Evolutionary conservation across 2,888 invertebrate genomes (phyloP), one percentile per base, ranked within the genome.

Genomic region (Ochropleura plecta): DNA sequence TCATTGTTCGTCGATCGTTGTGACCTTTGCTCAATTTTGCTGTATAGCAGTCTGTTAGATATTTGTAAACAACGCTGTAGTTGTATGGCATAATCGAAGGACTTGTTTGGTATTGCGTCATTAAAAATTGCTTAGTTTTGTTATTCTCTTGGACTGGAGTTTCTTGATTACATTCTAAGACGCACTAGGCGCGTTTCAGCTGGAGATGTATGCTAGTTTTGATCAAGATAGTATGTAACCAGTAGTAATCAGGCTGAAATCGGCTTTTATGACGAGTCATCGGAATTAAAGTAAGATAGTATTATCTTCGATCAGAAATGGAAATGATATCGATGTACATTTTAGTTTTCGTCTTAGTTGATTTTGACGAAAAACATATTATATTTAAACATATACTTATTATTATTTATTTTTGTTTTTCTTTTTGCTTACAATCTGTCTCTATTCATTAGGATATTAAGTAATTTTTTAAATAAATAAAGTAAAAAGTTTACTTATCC

Each of bases 11-110:
- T 83, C 82, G 74, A 79, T 64, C 71, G 75, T 73, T 64, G 69
- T 89, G 90, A 92, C 90, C 92, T 92, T 92, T 91, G 90, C 79
- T 81, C 86, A 72, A 75, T 44, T n/a, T 73, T 51, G 55, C 62
- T 76, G 65, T 68, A 51, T 53, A 44, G 16, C 48, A 69, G 49
- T 63, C 44, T 62, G 74, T 72, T 55, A 73, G 51, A 59, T 83
- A 82, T 83, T 86, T 57, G 82, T 88, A 87, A 84, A 85, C 88
- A 86, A 87, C 53, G 42, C 20, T 70, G 18, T 74, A 73, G 68
- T 76, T 73, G 62, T 79, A 57, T 70, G 69, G 42, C 67, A 75
- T 44, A 70, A 78, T 49, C 46, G 73, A 76, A 76, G 77, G 73
- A 74, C 76, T 55, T n/a, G 40, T 53, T 62, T 60, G 30, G 10